Evolutionary conservation across 2,888 invertebrate genomes (phyloP).

Genomic region (Hirtodrosophila histrioides): DNA sequence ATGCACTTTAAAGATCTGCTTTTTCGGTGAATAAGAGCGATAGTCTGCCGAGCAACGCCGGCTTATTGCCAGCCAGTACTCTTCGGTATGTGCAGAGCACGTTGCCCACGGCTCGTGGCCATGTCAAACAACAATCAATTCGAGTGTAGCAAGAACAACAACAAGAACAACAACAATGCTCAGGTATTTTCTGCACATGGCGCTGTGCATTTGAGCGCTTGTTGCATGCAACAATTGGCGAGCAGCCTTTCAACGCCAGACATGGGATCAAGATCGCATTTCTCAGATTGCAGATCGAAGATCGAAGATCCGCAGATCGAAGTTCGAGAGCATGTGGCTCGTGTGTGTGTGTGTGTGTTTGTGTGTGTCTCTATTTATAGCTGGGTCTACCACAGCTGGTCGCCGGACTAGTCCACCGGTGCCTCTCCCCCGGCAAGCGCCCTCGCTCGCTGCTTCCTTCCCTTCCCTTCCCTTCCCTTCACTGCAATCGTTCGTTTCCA

Average conservation of each 20-base stretch:
- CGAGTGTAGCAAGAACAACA: conserved; percentile 45
- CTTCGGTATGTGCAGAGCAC: not conserved
- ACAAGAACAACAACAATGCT: conserved; percentile 16
- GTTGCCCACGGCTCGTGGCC: conserved; percentile 57
- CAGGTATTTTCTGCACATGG: conserved; percentile 24
- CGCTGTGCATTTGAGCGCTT: conserved; percentile 39
- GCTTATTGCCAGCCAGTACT: no score
- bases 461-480: not conserved
- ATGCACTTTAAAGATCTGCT: no score
- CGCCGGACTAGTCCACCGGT: conserved; percentile 28
- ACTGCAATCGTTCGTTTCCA: conserved; percentile 4
- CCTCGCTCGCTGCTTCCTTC: conserved; percentile 8
- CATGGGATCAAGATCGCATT: conserved; percentile 57
- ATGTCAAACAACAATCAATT: conserved; percentile 65
- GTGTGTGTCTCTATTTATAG: not conserved
- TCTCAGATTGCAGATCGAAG: conserved; percentile 43
- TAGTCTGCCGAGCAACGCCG: no score
- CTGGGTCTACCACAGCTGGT: conserved; percentile 21
- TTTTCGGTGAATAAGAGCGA: no score
- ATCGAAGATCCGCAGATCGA: conserved; percentile 36
- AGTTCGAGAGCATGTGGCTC: conserved; percentile 22
- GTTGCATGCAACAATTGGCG: conserved; percentile 31
- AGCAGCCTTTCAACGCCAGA: conserved; percentile 63
- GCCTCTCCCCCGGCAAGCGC: no score
- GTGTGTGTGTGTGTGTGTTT: not conserved